A percentile compares a stretch with the other conserved stretches of the same genome.
Conservation (phyloP, 1,140 invertebrate genomes). For the Tetranychus cinnabarinus region DNA sequence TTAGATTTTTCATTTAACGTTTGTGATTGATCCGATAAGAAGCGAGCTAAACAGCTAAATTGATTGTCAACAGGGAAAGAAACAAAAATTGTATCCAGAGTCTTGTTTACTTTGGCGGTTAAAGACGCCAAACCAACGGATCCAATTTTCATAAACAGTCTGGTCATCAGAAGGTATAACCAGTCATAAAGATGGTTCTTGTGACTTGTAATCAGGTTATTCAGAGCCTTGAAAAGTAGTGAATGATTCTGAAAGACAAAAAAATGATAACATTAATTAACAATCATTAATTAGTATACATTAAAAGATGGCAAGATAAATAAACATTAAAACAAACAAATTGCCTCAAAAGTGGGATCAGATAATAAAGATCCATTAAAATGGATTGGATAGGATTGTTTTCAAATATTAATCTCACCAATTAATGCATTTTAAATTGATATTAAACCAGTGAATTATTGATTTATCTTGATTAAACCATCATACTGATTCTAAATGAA, state of each 20-base stretch:
- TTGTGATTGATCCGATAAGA: conserved; percentile 65
- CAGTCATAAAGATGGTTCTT: conserved; percentile 62
- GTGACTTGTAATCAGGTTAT: conserved; percentile 63
- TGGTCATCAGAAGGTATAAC: conserved; percentile 58
- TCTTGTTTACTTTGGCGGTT: conserved; percentile 62
- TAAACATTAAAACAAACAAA: too few relatives aligned
- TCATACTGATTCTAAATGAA: too few relatives aligned
- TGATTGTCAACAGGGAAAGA: conserved; percentile 35
- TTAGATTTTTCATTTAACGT: conserved; percentile 42
- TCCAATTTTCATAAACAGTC: conserved; percentile 61
- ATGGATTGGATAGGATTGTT: too few relatives aligned
- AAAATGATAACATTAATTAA: neutral
- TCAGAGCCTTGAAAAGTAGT: conserved; percentile 68
- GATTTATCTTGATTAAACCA: too few relatives aligned
- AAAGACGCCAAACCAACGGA: conserved; percentile 67
- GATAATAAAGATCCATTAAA: too few relatives aligned
- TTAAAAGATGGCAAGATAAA: too few relatives aligned
- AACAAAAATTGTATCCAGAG: conserved; percentile 52
- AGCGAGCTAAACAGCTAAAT: conserved; percentile 37
- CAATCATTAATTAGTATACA: too few relatives aligned
- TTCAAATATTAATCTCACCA: too few relatives aligned
- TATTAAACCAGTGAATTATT: too few relatives aligned
- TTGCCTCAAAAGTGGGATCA: too few relatives aligned
- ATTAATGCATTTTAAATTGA: too few relatives aligned
- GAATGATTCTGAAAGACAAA: conserved; percentile 41